Base-by-base conservation (phyloP, 2,797 vertebrate species). In the Myotis findleyi region DNA sequence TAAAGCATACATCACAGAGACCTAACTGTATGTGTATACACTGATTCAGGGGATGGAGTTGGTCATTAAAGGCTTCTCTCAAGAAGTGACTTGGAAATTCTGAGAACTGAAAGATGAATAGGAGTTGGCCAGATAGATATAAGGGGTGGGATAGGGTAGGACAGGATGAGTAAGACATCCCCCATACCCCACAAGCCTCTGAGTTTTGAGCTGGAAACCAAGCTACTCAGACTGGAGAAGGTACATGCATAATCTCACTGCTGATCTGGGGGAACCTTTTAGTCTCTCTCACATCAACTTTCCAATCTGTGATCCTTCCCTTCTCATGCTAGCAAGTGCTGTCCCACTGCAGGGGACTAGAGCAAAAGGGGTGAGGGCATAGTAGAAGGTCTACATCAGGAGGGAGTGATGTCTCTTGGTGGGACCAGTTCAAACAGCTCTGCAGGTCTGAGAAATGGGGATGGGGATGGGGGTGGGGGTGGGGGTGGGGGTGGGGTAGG, bases 51-150 rank as follows among this genome's bases (percentile, higher is more conserved):
- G 23, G 33, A 13, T 82, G 1, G 75, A n/a, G 36, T 62, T 92
- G 57, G 6, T 95, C 36, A 38, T 75, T 64, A 80, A 91, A 82
- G 30, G 1, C 57, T 92, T 87, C 59, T 79, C 62, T 91, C 91
- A 94, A 95, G 66, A 89, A 89, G 13, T 77, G 23, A 75, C 73
- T 62, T 85, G 49, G 73, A 75, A 89, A 80, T 76, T 89, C 38
- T 84, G 62, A 82, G 75, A 89, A 36, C 25, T 25, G n/a, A 41
- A 81, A 76, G 41, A 36, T 87, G 44, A 91, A 27, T 36, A 79
- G 30, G 47, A 83, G 21, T 92, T 91, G 75, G 17, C 68, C 16
- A 38, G 38, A 38, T 88, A 38, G 38, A 38, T 88, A 8, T 77
- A 14, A 49, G 17, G 18, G 62, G 17, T 76, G 1, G n/a, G 30